Conservation (phyloP, 2,797 vertebrate genomes). For the Coreius guichenoti region DNA sequence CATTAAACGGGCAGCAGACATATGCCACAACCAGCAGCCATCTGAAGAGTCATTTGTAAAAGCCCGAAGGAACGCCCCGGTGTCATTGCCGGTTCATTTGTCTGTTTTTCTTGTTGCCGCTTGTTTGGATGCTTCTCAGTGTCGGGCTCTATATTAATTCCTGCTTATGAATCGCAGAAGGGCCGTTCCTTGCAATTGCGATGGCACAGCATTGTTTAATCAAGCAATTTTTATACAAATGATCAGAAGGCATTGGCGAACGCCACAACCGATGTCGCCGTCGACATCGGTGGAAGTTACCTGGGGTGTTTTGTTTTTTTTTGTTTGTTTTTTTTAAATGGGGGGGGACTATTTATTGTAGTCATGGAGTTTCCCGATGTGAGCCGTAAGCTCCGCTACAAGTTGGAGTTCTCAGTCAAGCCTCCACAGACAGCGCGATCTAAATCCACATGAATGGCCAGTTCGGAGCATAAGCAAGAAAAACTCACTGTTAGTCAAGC, state of each 20-base stretch:
- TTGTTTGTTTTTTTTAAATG: not conserved
- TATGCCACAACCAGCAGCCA: conserved; percentile 72
- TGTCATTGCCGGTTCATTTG: conserved; percentile 69
- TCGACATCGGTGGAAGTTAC: not conserved
- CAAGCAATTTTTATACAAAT: conserved; percentile 67
- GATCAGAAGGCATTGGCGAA: conserved; percentile 65
- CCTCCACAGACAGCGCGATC: too few species aligned
- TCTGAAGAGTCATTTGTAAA: conserved; percentile 77
- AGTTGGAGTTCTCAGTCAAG: too few species aligned
- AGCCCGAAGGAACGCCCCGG: conserved; percentile 70
- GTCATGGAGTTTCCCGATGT: too few species aligned
- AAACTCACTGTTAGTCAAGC: too few species aligned
- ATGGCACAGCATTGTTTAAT: conserved; percentile 68
- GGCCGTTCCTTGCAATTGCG: conserved; percentile 45
- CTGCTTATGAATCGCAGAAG: conserved; percentile 67
- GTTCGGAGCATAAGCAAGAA: too few species aligned
- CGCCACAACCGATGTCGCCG: conserved; percentile 67
- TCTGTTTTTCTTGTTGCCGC: conserved; percentile 62
- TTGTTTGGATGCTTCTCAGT: conserved; percentile 59
- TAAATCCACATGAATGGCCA: too few species aligned
- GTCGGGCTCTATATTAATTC: conserved; percentile 62
- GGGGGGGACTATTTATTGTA: too few species aligned
- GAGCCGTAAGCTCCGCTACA: too few species aligned
- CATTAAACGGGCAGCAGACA: conserved; percentile 78
- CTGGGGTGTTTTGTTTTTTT: not conserved